Base-by-base conservation (phyloP, 1,140 invertebrate species). In the Drosophila insularis region DNA sequence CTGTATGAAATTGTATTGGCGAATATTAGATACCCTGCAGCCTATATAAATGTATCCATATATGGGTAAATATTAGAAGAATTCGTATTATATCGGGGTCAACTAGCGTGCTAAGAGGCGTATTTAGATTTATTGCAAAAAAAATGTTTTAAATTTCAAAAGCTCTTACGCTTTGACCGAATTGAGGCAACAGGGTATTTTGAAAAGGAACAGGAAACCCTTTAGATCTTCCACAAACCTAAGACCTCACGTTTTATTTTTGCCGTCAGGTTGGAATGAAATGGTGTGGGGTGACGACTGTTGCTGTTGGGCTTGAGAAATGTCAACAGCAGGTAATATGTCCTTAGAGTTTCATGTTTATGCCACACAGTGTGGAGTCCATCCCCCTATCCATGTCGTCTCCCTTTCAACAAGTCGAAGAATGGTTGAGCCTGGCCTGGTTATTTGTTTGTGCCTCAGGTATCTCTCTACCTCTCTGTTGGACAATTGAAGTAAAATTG, bases 261-360 rank as follows among this genome's bases (percentile, higher is more conserved):
- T 67, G 46, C 66, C 69, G 72, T 59, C 43, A 62, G 35, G 10
- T 11, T 37, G 11, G 35, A 10, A 37, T 13, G 8, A 11, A 2
- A 37, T 37, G 3, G 35, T 4, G 11, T 13, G 35, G 35, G 43
- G 10, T 19, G 17, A 17, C 10, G 40, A 7, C 17, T 50, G 43
- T 50, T 50, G 43, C 43, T 50, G 4, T 50, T 50, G 43, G 43
- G 43, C 68, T 53, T 68, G 67, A 68, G 67, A 72, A 87, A 86
- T 87, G 81, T 87, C 81, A 86, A 86, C 82, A 81, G 75, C 78
- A 86, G 81, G 79, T 81, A 87, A 87, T 86, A 71, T 74, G 74
- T 75, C 63, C 74, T 81, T 50, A 79, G 68, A 68, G 64, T 59
- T 72, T 87, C 70, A 82, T 81, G 68, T 59, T 69, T 63, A 63